Evolutionary conservation across 2,797 vertebrate species (phyloP).

Genomic region (Pelobates cultripes): DNA sequence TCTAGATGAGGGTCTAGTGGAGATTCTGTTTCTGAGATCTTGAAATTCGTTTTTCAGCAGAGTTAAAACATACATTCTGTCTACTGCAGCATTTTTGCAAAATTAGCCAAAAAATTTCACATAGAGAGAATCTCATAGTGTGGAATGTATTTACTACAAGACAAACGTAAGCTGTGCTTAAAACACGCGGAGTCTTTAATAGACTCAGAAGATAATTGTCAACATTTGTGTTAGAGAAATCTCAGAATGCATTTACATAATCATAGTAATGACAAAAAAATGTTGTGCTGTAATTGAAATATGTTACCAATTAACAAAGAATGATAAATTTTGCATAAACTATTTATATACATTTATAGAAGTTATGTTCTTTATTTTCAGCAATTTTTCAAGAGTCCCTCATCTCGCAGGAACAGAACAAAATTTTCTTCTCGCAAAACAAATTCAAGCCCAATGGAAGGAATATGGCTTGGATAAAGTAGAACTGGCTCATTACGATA

Average conservation of each 20-base stretch:
- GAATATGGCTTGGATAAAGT: slow-evolving; percentile 90
- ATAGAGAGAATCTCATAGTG: too few relatives aligned
- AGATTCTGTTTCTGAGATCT: too few relatives aligned
- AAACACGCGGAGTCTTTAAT: too few relatives aligned
- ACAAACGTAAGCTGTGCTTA: too few relatives aligned
- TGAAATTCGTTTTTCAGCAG: too few relatives aligned
- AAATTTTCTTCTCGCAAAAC: slow-evolving; percentile 85
- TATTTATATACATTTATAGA: neutral
- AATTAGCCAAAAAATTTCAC: too few relatives aligned
- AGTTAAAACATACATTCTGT: too few relatives aligned
- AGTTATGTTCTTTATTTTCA: slow-evolving; percentile 60
- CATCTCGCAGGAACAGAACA: slow-evolving; percentile 90
- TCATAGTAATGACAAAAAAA: neutral
- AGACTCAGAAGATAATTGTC: too few relatives aligned
- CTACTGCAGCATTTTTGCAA: too few relatives aligned
- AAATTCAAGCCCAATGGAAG: slow-evolving; percentile 86
- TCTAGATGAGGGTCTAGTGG: too few relatives aligned
- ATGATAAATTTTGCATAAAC: neutral
- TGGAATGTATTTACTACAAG: too few relatives aligned
- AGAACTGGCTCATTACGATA: slow-evolving; percentile 86
- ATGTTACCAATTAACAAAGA: neutral
- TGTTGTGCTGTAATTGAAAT: neutral
- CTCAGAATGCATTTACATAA: neutral
- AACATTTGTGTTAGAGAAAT: too few relatives aligned
- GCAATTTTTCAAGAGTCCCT: slow-evolving; percentile 87